These are phyloP conservation scores for Dicentrarchus labrax DNA, from an alignment of 2,113 vertebrate genomes.

Conservation along the genomic window DNA sequence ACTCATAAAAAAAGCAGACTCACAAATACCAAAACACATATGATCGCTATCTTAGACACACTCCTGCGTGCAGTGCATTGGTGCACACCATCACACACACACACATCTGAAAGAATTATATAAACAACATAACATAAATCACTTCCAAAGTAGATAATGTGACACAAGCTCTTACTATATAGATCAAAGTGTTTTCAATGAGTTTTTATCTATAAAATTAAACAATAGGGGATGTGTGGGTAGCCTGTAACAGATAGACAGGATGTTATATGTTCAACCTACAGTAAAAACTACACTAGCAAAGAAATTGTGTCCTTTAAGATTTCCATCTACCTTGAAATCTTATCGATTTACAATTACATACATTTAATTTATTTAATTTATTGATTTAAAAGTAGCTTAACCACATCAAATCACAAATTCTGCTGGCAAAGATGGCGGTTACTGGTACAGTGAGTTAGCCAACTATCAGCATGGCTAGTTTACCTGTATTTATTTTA, in stretches of 20 bases:
- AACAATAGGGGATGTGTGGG: background rate
- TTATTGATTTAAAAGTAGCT: background rate
- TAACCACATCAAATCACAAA: background rate
- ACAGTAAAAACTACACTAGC: background rate
- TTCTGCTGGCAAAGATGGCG: background rate
- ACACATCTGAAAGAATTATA: background rate
- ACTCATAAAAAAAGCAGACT: constrained; percentile 56
- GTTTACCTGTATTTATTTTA: no score
- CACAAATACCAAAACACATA: constrained; percentile 23
- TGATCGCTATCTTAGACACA: constrained; percentile 2
- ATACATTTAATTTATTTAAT: no score
- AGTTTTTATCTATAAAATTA: no score
- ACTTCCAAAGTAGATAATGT: constrained; percentile 19
- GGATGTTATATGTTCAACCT: no score
- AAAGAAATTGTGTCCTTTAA: background rate
- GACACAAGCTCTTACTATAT: background rate
- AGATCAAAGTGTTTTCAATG: background rate
- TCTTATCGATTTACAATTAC: background rate
- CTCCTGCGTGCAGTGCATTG: constrained; percentile 1
- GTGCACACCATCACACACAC: background rate
- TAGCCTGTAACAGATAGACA: background rate
- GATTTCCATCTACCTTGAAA: background rate
- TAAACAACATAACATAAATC: constrained; percentile 44
- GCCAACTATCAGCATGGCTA: no score
- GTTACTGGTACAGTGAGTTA: background rate